Conservation (phyloP, 2,113 vertebrate genomes). For the Heterocephalus glaber region DNA sequence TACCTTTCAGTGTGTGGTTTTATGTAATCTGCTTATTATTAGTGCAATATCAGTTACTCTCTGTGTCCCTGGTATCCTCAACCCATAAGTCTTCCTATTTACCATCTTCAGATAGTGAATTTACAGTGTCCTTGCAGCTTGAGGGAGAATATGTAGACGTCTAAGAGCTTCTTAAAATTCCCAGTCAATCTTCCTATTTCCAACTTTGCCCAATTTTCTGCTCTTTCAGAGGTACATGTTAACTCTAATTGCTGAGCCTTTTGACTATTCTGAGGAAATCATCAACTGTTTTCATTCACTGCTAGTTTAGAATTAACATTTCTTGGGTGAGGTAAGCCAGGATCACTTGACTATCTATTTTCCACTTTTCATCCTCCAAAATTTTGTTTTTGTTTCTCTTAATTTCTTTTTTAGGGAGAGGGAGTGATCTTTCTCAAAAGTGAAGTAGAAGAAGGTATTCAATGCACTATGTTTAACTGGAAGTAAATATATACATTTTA, state of each 20-base stretch:
- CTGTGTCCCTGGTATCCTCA: neutral
- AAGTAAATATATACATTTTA: neutral
- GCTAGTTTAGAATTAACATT: neutral
- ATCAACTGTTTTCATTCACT: slow-evolving; percentile 4
- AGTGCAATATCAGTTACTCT: neutral
- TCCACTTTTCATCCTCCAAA: neutral
- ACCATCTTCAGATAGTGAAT: neutral
- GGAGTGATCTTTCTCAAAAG: neutral
- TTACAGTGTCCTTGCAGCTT: neutral
- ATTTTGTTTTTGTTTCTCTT: neutral
- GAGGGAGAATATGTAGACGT: neutral
- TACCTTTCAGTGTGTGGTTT: neutral
- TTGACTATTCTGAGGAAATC: slow-evolving; percentile 14
- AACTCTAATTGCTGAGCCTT: neutral
- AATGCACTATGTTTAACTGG: neutral
- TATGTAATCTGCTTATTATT: neutral
- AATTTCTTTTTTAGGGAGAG: neutral
- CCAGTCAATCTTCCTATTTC: neutral
- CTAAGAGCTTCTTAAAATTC: neutral
- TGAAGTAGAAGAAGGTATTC: slow-evolving; percentile 6
- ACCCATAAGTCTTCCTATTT: neutral
- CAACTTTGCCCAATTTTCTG: neutral
- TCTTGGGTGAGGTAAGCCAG: neutral
- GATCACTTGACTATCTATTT: neutral
- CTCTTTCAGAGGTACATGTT: neutral